These are phyloP conservation scores for Drosophila kepulauana DNA, from an alignment of 1,140 invertebrate genomes.

Conservation along the genomic window DNA sequence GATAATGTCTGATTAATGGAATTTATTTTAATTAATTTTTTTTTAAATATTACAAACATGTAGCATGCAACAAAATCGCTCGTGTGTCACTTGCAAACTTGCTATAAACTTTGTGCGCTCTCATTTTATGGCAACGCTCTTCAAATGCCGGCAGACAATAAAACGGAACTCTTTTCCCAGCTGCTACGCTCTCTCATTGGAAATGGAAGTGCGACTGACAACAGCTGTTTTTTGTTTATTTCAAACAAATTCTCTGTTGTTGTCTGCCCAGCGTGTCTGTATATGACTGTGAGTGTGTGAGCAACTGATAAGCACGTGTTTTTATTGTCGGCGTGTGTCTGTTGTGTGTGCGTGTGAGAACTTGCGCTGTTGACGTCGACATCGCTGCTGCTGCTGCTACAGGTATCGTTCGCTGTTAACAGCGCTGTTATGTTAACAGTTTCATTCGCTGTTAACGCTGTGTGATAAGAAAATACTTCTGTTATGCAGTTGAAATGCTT, in stretches of 20 bases:
- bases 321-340: slow-evolving; percentile 55
- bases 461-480: background rate
- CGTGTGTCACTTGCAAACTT: slow-evolving; percentile 4
- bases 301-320: slow-evolving; percentile 74
- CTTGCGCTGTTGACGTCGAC: slow-evolving; percentile 13
- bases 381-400: slow-evolving; percentile 2
- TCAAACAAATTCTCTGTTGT: slow-evolving; percentile 63
- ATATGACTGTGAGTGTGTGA: slow-evolving; percentile 25
- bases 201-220: slow-evolving; percentile 36
- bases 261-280: slow-evolving; percentile 26
- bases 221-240: slow-evolving; percentile 83
- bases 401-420: slow-evolving; percentile 23
- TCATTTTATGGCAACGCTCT: slow-evolving; percentile 41
- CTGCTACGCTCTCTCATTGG: slow-evolving; percentile 45
- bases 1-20: background rate
- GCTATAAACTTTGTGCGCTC: slow-evolving; percentile 36
- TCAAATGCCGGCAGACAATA: slow-evolving; percentile 43
- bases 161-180: slow-evolving; percentile 30
- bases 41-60: background rate
- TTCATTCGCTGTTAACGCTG: background rate
- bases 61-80: slow-evolving; percentile 3
- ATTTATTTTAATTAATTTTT: background rate
- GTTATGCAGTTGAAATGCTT: background rate
- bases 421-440: no score
- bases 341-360: slow-evolving; percentile 41